A percentile compares a stretch with the other conserved stretches of the same genome.
Evolutionary conservation across 2,888 invertebrate genomes (phyloP).

Genomic region (Gastrophysa polygoni): DNA sequence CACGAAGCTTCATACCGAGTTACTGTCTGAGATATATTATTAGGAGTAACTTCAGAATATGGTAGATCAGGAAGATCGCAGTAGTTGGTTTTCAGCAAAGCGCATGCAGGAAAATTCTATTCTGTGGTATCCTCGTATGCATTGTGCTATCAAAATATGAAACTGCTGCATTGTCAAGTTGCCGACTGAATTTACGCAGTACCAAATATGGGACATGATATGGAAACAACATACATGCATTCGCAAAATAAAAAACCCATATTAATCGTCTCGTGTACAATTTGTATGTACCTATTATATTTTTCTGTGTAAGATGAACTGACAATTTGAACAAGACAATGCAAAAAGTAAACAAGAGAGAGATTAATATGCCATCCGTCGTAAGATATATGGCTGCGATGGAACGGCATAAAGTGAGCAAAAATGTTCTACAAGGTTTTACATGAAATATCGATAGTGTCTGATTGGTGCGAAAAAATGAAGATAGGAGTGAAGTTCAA

Average conservation of each 20-base stretch:
- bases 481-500: not conserved
- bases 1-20: no score
- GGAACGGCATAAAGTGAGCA: slow-evolving; percentile 6
- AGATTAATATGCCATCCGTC: slow-evolving; percentile 26
- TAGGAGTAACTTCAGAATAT: no score
- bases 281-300: slow-evolving; percentile 28
- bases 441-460: slow-evolving; percentile 6
- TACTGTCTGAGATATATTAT: no score
- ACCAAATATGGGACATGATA: slow-evolving; percentile 33
- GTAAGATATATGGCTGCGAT: slow-evolving; percentile 18
- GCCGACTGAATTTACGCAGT: slow-evolving; percentile 31
- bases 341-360: slow-evolving; percentile 21
- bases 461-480: not conserved
- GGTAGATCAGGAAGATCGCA: no score
- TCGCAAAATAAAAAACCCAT: slow-evolving; percentile 20
- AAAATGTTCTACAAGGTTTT: slow-evolving; percentile 11
- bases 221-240: slow-evolving; percentile 21
- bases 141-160: not conserved
- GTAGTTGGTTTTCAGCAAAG: no score
- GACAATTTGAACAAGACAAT: slow-evolving; percentile 29
- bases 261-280: slow-evolving; percentile 23
- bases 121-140: not conserved
- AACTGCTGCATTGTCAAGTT: slow-evolving; percentile 27
- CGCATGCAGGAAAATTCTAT: no score
- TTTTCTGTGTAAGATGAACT: slow-evolving; percentile 20